Evolutionary conservation across 2,888 invertebrate genomes (phyloP).

Genomic region (Ferrisia virgata): DNA sequence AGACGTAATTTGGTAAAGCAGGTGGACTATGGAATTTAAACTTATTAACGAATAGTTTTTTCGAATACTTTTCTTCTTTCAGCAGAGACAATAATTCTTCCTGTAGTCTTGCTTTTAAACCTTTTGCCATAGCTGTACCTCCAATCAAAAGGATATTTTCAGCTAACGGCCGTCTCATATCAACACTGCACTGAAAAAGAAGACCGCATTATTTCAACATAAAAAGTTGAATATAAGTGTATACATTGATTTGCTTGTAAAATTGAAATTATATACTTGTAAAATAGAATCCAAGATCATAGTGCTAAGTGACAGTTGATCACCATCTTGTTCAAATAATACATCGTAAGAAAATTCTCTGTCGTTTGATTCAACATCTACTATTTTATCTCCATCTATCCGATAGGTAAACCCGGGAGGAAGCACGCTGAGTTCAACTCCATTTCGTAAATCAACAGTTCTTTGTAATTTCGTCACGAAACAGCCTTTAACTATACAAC

Average conservation of each 20-base stretch:
- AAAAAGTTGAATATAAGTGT: too few relatives aligned
- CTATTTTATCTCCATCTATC: constrained; percentile 61
- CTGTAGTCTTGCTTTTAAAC: constrained; percentile 75
- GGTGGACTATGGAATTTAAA: constrained; percentile 81
- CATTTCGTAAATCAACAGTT: constrained; percentile 58
- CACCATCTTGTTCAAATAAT: constrained; percentile 80
- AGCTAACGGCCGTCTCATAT: constrained; percentile 72
- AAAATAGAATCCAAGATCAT: constrained; percentile 77
- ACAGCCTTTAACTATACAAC: constrained; percentile 70
- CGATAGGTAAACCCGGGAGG: constrained; percentile 66
- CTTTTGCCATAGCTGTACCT: constrained; percentile 78
- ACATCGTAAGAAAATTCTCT: constrained; percentile 81
- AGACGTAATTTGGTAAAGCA: constrained; percentile 74
- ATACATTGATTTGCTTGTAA: not conserved
- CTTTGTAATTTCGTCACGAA: constrained; percentile 77
- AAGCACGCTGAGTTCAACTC: constrained; percentile 54
- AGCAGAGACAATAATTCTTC: constrained; percentile 70
- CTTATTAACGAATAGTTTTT: constrained; percentile 60
- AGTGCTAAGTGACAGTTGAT: constrained; percentile 76
- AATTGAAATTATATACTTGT: constrained; percentile 1
- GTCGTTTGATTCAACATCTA: constrained; percentile 65
- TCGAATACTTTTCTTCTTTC: constrained; percentile 62
- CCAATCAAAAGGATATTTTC: constrained; percentile 84
- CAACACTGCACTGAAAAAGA: constrained; percentile 69
- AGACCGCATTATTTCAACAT: not conserved